Conservation (phyloP, 2,797 vertebrate species). For the Acipenser ruthenus region DNA sequence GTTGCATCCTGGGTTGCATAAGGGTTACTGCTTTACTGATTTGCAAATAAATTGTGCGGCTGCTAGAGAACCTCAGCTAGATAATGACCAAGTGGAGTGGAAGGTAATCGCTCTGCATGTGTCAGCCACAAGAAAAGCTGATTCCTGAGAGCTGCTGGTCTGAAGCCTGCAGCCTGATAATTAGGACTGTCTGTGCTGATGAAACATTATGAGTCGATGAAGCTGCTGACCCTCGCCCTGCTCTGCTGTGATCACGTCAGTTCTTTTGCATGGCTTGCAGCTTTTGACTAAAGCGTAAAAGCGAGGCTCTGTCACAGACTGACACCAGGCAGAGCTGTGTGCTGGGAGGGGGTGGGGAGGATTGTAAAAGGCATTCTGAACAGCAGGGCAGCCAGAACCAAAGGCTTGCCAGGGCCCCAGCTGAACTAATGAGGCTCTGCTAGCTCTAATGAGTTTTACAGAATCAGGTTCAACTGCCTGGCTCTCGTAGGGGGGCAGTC, state of each 20-base stretch:
- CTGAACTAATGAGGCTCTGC: constrained; percentile 41
- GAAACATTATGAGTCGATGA: constrained; percentile 39
- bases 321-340: constrained; percentile 31
- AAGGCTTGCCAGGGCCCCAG: background rate
- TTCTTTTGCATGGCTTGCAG: constrained; percentile 37
- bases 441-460: constrained; percentile 52
- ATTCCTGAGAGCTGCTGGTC: constrained; percentile 36
- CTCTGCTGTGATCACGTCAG: constrained; percentile 25
- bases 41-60: too few relatives aligned
- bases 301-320: constrained; percentile 15
- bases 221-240: constrained; percentile 36
- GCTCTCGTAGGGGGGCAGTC: constrained; percentile 6
- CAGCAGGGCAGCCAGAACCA: constrained; percentile 17
- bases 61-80: too few relatives aligned
- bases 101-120: too few relatives aligned
- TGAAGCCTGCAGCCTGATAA: constrained; percentile 34
- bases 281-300: constrained; percentile 41
- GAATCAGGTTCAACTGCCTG: constrained; percentile 9
- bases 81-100: too few relatives aligned
- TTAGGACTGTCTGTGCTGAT: constrained; percentile 40
- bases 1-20: too few relatives aligned
- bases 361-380: constrained; percentile 50
- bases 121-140: constrained; percentile 26
- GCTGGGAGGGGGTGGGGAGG: constrained; percentile 48
- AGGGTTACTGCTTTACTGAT: too few relatives aligned